A percentile compares a stretch with the other conserved stretches of the same genome.
Evolutionary conservation across 1,140 invertebrate species (phyloP).

Genomic region (Drosophila carrolli): DNA sequence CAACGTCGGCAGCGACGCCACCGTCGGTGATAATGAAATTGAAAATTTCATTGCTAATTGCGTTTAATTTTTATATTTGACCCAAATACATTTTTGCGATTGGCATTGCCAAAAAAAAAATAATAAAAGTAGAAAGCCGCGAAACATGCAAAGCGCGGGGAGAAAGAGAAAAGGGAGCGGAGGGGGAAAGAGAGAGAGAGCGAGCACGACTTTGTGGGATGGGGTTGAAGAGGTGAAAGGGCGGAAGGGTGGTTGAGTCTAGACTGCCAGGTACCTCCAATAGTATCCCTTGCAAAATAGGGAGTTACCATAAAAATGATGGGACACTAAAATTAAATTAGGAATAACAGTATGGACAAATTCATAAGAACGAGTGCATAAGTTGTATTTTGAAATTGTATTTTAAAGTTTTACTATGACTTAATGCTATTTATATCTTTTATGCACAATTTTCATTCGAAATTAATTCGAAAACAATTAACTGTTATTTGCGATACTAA

Average conservation of each 20-base stretch:
- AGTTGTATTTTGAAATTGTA: too few species aligned
- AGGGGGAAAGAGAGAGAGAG: background rate
- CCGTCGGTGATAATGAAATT: conserved; percentile 79
- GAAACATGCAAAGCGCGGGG: conserved; percentile 22
- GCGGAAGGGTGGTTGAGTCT: background rate
- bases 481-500: too few species aligned
- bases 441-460: too few species aligned
- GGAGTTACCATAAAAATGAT: background rate
- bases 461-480: too few species aligned
- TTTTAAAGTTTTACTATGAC: too few species aligned
- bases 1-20: conserved; percentile 16
- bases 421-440: too few species aligned
- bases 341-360: background rate
- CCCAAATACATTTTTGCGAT: conserved; percentile 71
- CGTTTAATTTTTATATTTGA: conserved; percentile 83
- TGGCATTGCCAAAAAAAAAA: conserved; percentile 64
- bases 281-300: background rate
- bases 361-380: too few species aligned
- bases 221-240: background rate
- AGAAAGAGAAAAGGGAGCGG: conserved; percentile 8
- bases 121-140: conserved; percentile 39
- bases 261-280: background rate
- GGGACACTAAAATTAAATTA: background rate
- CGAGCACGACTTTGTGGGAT: conserved; percentile 9
- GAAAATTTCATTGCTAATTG: conserved; percentile 84